Percentiles rank a stretch among this genome's conserved stretches.
Evolutionary conservation across 2,888 invertebrate species (phyloP).

Genomic region (Podabrus alpinus): DNA sequence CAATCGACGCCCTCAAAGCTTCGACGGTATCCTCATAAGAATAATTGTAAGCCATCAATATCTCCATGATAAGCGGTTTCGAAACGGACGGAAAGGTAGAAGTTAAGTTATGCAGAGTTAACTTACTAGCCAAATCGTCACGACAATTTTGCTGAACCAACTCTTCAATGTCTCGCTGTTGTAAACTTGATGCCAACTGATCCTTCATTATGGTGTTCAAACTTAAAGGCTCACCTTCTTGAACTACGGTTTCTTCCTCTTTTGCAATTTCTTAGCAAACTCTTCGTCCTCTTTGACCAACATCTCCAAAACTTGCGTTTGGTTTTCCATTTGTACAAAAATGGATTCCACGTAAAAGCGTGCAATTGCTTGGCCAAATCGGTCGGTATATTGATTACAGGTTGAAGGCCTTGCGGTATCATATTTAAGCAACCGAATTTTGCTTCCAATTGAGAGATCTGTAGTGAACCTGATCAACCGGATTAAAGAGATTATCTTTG

Average conservation of each 20-base stretch:
- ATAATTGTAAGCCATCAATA: slow-evolving; percentile 71
- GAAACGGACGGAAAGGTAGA: slow-evolving; percentile 73
- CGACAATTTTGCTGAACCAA: slow-evolving; percentile 47
- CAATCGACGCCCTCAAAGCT: slow-evolving; percentile 60
- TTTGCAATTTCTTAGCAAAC: slow-evolving; percentile 63
- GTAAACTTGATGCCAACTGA: slow-evolving; percentile 57
- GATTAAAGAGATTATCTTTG: no score
- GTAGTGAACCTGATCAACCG: no score
- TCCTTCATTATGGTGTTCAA: slow-evolving; percentile 57
- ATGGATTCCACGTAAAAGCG: slow-evolving; percentile 72
- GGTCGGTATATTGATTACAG: slow-evolving; percentile 68
- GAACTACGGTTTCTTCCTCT: slow-evolving; percentile 54
- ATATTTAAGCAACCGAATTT: slow-evolving; percentile 64
- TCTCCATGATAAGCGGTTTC: slow-evolving; percentile 65
- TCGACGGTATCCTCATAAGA: slow-evolving; percentile 70
- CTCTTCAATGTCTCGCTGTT: slow-evolving; percentile 39
- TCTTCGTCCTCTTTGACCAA: slow-evolving; percentile 71
- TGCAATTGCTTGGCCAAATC: slow-evolving; percentile 70
- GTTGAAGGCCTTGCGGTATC: slow-evolving; percentile 61
- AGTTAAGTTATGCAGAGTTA: slow-evolving; percentile 72
- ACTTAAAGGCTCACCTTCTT: slow-evolving; percentile 23
- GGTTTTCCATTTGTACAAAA: slow-evolving; percentile 67
- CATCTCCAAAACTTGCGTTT: slow-evolving; percentile 59
- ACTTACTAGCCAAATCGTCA: slow-evolving; percentile 69
- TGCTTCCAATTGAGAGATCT: slow-evolving; percentile 65